Conservation (phyloP, 2,797 vertebrate species). For the Mycteria americana region DNA sequence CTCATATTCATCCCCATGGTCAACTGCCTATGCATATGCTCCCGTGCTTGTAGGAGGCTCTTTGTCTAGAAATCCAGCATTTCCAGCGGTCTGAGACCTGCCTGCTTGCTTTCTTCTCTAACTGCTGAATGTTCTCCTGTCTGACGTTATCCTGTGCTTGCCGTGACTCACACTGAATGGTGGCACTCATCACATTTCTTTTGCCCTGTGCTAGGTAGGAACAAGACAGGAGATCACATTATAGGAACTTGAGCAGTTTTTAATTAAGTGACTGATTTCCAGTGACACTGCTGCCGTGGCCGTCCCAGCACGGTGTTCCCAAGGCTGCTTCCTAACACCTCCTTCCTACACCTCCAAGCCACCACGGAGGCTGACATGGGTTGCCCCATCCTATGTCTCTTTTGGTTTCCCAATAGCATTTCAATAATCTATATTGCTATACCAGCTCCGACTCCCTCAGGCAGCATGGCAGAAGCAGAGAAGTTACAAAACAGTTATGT, state of each 20-base stretch:
- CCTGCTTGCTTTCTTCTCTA: background rate
- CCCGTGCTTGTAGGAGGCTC: background rate
- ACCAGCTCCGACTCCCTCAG: background rate
- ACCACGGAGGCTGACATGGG: background rate
- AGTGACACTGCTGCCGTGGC: background rate
- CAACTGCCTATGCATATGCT: background rate
- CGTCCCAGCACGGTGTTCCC: fast-evolving
- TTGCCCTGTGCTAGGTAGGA: background rate
- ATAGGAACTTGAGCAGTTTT: background rate
- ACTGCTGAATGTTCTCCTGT: background rate
- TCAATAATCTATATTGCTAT: fast-evolving
- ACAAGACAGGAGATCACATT: background rate
- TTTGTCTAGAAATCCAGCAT: background rate
- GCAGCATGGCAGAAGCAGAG: background rate
- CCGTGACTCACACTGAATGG: background rate
- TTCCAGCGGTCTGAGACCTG: background rate
- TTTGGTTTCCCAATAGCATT: background rate
- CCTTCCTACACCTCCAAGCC: background rate
- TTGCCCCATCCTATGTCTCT: background rate
- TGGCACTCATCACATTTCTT: background rate
- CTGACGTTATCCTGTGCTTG: background rate
- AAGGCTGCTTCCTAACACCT: constrained; percentile 34
- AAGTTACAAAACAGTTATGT: background rate
- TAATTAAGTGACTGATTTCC: background rate
- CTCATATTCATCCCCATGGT: background rate